Conservation (phyloP, 2,888 invertebrate genomes). For the Amphipyra berbera region DNA sequence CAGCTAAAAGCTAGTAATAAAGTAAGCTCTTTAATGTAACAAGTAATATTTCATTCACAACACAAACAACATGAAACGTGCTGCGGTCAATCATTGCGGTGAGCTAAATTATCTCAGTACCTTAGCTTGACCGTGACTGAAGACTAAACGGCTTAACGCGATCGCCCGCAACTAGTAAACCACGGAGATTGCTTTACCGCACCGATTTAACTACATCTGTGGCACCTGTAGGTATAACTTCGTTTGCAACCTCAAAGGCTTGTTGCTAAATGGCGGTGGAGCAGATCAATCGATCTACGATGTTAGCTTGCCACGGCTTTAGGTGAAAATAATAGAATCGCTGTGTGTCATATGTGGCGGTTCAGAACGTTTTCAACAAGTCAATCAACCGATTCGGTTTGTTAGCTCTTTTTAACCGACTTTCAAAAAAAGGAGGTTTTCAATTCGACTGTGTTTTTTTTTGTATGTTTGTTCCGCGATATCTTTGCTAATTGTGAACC, state of each 20-base stretch:
- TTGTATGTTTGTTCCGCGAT: too few relatives aligned
- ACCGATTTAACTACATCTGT: constrained; percentile 23
- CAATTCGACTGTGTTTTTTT: too few relatives aligned
- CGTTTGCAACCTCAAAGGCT: constrained; percentile 23
- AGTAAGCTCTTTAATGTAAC: too few relatives aligned
- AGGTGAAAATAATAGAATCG: too few relatives aligned
- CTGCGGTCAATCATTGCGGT: constrained; percentile 1
- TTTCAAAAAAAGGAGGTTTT: too few relatives aligned
- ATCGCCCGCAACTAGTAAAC: constrained; percentile 8
- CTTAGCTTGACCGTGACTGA: neutral
- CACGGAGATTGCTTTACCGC: constrained; percentile 26
- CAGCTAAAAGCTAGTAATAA: too few relatives aligned
- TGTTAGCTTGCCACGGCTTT: neutral
- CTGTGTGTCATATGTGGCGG: too few relatives aligned
- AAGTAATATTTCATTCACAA: neutral
- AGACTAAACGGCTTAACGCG: neutral
- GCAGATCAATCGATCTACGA: constrained; percentile 16
- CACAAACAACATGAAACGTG: neutral
- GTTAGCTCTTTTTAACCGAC: too few relatives aligned
- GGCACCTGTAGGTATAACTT: constrained; percentile 31
- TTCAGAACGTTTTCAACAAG: too few relatives aligned
- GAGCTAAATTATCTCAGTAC: constrained; percentile 13
- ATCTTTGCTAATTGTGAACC: too few relatives aligned
- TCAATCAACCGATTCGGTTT: too few relatives aligned
- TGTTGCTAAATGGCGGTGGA: constrained; percentile 6